These are phyloP conservation scores for Meiosimyza decipiens DNA, from an alignment of 2,888 invertebrate species.

Conservation along the genomic window DNA sequence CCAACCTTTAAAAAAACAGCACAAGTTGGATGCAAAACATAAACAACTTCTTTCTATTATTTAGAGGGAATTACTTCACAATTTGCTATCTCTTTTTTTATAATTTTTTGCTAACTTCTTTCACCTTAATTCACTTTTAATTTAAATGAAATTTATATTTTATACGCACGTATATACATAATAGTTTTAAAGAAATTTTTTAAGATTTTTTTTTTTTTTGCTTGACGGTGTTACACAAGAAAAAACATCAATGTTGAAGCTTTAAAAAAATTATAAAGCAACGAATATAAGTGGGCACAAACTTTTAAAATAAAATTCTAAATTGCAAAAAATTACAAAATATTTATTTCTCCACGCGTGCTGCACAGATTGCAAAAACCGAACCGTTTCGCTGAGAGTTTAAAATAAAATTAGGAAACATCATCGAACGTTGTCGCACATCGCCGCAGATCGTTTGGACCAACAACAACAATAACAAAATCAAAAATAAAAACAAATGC, in stretches of 20 bases:
- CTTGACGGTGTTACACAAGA: no score
- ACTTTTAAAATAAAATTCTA: no score
- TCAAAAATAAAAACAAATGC: neutral
- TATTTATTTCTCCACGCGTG: neutral
- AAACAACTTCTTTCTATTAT: neutral
- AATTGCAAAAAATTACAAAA: no score
- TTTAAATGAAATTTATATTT: no score
- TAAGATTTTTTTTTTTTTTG: no score
- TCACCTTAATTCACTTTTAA: no score
- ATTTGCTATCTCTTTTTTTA: neutral
- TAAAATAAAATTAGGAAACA: conserved; percentile 38
- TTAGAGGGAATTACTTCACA: neutral
- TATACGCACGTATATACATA: no score
- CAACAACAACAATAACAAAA: neutral
- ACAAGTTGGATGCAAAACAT: conserved; percentile 25
- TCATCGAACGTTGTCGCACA: conserved; percentile 30
- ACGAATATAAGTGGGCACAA: no score
- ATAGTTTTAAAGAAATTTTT: no score
- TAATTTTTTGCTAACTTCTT: no score
- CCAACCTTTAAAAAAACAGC: conserved; percentile 19
- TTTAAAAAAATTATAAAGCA: no score
- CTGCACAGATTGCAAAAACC: conserved; percentile 18
- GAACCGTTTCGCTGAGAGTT: conserved; percentile 34
- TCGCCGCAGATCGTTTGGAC: conserved; percentile 16
- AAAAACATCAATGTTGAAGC: no score